Base-by-base conservation (phyloP, 2,113 vertebrate genomes). In the Leptocoma aspasia region DNA sequence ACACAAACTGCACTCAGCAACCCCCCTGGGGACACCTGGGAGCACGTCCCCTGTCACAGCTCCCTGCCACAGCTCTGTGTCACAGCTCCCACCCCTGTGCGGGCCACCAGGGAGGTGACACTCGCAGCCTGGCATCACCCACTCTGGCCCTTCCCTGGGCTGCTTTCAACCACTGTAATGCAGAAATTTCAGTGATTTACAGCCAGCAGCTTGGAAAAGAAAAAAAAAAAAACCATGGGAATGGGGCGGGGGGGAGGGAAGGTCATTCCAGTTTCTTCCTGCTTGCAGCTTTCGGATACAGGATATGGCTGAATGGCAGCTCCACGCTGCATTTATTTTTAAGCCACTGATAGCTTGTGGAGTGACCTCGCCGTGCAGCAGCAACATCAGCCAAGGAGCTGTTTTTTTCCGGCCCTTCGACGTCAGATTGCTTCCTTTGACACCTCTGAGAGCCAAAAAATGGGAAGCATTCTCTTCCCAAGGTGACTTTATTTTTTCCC, bases 341-440 rank as follows among this genome's bases (percentile, higher is more conserved):
- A 86, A 96, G 81, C 87, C 91, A 70, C 92, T 79, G 94, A 92
- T 97, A 96, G 86, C 90, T 96, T 78, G 93, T 35, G 50, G 82
- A 72, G 76, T 97, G 97, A 97, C 96, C 97, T 97, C 73, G 30
- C 75, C 8, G 6, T 92, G 68, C 92, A 90, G 89, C 68, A 93
- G 49, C 89, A 93, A 16, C 76, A 27, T 3, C 78, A 91, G 87
- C 96, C 97, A 97, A 97, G 92, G 89, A 97, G 89, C 42, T 96
- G 94, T 96, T 97, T 96, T 92, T 90, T 93, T 95, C 95, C 81
- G 72, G 94, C 78, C 90, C 87, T 96, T 92, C 86, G 95, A 97
- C 78, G 94, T 98, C 97, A 98, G 92, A 97, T 97, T 96, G 82
- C 96, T 98, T 98, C 97, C 97, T 98, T 97, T 98, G 92, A 96